Evolutionary conservation across 2,888 invertebrate genomes (phyloP), one percentile per base, ranked within the genome.

Genomic region (Orthosia gothica): DNA sequence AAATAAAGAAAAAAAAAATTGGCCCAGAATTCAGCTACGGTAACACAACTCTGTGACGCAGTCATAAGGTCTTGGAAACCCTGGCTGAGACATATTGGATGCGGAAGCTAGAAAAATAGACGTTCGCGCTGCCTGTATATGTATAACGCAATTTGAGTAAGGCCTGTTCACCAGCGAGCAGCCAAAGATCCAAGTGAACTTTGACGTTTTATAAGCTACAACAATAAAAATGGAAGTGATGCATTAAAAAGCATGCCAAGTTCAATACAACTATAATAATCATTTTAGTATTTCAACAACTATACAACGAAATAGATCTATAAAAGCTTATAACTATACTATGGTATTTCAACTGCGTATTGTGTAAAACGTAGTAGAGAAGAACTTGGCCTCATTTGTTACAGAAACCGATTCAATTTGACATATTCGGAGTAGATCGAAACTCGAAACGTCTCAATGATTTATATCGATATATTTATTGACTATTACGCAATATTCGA

Each of bases 381-480:
- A 74, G 70, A 85, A 74, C 79, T 72, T 85, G 83, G 79, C 75
- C 70, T 47, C 74, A 75, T 84, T 74, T 61, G 66, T 69, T 58
- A 71, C 5, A 55, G 11, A 62, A 26, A 73, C 4, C 47, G 32
- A 82, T 74, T 71, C 54, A 68, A 71, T 58, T 73, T 76, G 85
- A 86, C 87, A 75, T 84, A 86, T 73, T 86, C 70, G 68, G 84
- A 85, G 85, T 84, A 76, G 45, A 74, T 70, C 57, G 26, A 74
- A 78, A 67, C 50, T 67, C 16, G 54, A 74, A 64, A 59, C 47
- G 45, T 50, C 26, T 58, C n/a, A 9, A 52, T 86, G 82, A 85
- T 85, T 85, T 77, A 87, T 79, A 12, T 58, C 9, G 13, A 70
- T 76, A 58, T 20, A 12, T 54, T 79, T 73, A 75, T 74, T 55